phyloP scores from a whole-genome alignment of 2,888 invertebrate species.

The Conops quadrifasciatus region DNA sequence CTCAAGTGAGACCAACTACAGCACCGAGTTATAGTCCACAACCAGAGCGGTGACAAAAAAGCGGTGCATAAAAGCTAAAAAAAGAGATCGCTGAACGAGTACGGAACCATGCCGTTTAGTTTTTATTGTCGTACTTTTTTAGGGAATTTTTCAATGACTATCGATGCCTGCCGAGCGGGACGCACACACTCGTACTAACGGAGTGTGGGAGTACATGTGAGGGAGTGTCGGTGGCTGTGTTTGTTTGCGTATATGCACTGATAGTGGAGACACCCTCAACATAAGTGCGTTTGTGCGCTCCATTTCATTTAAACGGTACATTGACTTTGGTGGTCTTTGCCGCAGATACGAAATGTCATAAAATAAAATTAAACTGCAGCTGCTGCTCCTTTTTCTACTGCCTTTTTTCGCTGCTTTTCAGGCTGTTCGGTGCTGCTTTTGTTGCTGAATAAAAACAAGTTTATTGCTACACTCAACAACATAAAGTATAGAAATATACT shows the following conservation, averaged over 20 bases:
- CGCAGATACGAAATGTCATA: constrained; percentile 34
- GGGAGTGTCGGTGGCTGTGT: background rate
- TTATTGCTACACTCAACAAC: constrained; percentile 25
- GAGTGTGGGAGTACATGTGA: background rate
- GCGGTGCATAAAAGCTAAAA: no score
- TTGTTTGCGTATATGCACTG: background rate
- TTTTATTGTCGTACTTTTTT: no score
- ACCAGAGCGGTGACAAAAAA: no score
- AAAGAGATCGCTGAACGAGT: no score
- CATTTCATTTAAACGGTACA: constrained; percentile 31
- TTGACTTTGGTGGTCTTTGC: constrained; percentile 24
- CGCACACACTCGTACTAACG: background rate
- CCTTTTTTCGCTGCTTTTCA: background rate
- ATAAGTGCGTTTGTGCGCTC: constrained; percentile 13
- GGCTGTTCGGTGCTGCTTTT: background rate
- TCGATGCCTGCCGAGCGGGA: no score
- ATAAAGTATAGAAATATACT: constrained; percentile 8
- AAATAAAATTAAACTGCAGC: constrained; percentile 34
- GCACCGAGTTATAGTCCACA: no score
- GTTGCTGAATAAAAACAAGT: constrained; percentile 28
- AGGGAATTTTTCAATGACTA: no score
- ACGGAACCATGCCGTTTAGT: no score
- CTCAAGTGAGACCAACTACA: no score
- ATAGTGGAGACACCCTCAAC: background rate
- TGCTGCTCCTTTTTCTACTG: background rate